These are phyloP conservation scores for Leptinotarsa peninsularis DNA, from an alignment of 2,888 invertebrate species.

Conservation along the genomic window DNA sequence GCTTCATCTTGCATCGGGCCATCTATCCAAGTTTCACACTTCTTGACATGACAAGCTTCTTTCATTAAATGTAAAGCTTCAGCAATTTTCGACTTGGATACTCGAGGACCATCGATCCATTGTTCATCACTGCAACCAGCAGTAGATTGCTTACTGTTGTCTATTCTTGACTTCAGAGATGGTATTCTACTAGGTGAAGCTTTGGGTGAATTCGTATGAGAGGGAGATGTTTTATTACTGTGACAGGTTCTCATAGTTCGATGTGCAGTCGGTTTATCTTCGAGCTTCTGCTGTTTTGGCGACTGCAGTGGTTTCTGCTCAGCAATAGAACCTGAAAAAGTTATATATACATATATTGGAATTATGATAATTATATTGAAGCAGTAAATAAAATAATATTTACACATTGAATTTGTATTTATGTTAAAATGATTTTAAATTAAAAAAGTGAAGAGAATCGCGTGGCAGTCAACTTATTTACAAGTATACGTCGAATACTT, in stretches of 20 bases:
- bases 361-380: too few species aligned
- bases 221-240: constrained; percentile 69
- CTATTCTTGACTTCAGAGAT: constrained; percentile 69
- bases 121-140: constrained; percentile 84
- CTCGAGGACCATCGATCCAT: constrained; percentile 96
- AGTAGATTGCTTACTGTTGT: constrained; percentile 65
- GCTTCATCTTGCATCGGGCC: constrained; percentile 83
- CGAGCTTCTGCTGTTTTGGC: constrained; percentile 34
- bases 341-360: background rate
- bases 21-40: constrained; percentile 95
- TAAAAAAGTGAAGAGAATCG: too few species aligned
- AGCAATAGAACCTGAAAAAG: constrained; percentile 69
- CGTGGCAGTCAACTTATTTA: too few species aligned
- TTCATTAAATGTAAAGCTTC: constrained; percentile 85
- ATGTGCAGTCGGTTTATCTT: constrained; percentile 69
- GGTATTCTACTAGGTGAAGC: constrained; percentile 69
- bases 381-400: too few species aligned
- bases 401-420: too few species aligned
- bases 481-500: too few species aligned
- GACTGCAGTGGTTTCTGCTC: constrained; percentile 67
- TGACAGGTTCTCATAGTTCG: constrained; percentile 65
- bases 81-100: constrained; percentile 79
- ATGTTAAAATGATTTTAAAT: too few species aligned
- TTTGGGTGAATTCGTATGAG: constrained; percentile 69
- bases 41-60: constrained; percentile 80